Base-by-base conservation (phyloP, 2,797 vertebrate species). In the Triplophysa bombifrons region DNA sequence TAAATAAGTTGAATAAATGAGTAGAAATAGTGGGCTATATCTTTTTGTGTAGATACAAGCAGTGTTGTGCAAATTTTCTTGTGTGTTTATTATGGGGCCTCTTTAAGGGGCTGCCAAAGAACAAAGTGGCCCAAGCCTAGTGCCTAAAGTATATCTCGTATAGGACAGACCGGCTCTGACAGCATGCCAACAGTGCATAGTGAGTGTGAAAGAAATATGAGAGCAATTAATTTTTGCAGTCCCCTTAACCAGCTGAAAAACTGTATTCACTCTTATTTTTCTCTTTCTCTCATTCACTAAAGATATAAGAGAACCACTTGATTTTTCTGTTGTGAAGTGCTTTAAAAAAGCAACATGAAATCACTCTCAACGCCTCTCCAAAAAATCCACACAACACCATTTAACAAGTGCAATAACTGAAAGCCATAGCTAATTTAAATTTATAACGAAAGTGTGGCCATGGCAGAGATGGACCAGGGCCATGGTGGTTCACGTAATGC, bases 121-220 rank as follows among this genome's bases (percentile, higher is more conserved):
- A 13, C 11, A 48, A 48, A 2, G 11, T 48, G 46, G 13, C 46
- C 46, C 46, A 48, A 48, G 4, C 44, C 10, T 5, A 60, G 22
- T 6, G 41, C 8, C 41, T 41, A 41, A 1, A 41, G 9, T 41
- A 56, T 22, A 20, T 56, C 55, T 22, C 20, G 10, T 22, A 56
- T 56, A 22, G n/a, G n/a, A 56, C 41, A 13, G 12, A 3, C 46
- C 4, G 46, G 3, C 11, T 48, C 46, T 48, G 46, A 48, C 46
- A 48, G 12, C 56, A 14, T 56, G 69, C 19, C 75, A 53, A 13
- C 61, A 30, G 56, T 63, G 41, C 41, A 48, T 17, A 61, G 65
- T 56, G 48, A 19, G 58, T 70, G 27, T 78, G 46, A 27, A 14
- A 27, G 0, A 71, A 71, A 71, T 53, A 48, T 71, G 44, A 25